A percentile compares a stretch with the other conserved stretches of the same genome.
phyloP scores from a whole-genome alignment of 2,113 vertebrate species.

The Hemicordylus capensis region DNA sequence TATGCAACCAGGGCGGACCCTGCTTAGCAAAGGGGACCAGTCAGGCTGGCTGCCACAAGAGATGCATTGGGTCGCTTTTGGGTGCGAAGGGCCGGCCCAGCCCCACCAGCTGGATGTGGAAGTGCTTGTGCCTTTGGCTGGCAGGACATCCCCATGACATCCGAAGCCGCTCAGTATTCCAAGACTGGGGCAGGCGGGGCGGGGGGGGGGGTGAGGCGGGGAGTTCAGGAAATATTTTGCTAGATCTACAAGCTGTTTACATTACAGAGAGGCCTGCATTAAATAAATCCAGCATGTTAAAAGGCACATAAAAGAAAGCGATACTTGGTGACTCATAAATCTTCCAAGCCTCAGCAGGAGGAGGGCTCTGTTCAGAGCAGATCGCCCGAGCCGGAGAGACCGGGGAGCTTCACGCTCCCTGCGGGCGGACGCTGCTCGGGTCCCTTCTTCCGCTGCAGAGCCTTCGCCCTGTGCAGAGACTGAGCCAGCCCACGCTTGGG shows the following conservation, averaged over 20 bases:
- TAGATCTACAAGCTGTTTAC: constrained; percentile 15
- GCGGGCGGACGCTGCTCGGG: background rate
- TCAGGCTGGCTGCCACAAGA: background rate
- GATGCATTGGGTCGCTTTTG: background rate
- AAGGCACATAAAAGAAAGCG: background rate
- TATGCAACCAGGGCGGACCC: too few relatives aligned
- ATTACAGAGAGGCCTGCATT: background rate
- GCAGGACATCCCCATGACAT: background rate
- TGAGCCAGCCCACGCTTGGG: background rate
- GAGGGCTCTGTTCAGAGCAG: background rate
- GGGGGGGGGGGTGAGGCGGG: background rate
- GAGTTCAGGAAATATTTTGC: constrained; percentile 14
- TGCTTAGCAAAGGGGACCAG: too few relatives aligned
- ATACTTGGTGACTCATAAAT: constrained; percentile 4
- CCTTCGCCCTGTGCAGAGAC: background rate
- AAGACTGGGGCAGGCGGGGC: background rate
- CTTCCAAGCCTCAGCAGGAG: background rate
- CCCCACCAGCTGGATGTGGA: background rate
- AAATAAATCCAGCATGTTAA: constrained; percentile 31
- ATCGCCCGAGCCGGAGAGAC: background rate
- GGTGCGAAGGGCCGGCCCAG: too few relatives aligned
- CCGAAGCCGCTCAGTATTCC: background rate
- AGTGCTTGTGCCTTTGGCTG: background rate
- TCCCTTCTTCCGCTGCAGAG: background rate
- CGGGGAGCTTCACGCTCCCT: too few relatives aligned